phyloP scores from a whole-genome alignment of 2,113 vertebrate species.

The Glareola pratincola region DNA sequence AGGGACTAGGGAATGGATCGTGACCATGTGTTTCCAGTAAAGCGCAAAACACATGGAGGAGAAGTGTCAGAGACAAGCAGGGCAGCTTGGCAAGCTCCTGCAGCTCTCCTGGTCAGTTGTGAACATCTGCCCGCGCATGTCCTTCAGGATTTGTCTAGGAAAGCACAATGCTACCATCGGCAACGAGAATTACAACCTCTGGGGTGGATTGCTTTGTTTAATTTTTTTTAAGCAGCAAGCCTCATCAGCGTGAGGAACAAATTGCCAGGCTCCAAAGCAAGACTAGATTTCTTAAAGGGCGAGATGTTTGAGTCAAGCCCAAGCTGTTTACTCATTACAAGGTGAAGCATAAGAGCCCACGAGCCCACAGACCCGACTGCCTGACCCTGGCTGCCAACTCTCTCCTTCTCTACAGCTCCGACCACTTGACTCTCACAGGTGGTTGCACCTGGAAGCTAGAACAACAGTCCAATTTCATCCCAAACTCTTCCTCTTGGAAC shows the following conservation, averaged over 20 bases:
- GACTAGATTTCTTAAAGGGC: not conserved
- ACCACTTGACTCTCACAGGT: not conserved
- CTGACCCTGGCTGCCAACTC: not conserved
- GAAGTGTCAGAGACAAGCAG: not conserved
- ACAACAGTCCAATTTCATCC: not conserved
- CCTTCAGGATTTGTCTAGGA: not conserved
- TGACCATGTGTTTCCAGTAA: not conserved
- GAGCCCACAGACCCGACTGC: not conserved
- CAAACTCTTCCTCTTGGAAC: not conserved
- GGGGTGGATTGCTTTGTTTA: rapidly evolving
- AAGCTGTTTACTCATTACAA: not conserved
- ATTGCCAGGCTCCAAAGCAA: not conserved
- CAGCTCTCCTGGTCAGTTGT: not conserved
- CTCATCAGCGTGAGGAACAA: not conserved
- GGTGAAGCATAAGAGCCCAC: not conserved
- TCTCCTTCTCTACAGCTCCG: not conserved
- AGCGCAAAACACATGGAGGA: not conserved
- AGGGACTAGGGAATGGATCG: not conserved
- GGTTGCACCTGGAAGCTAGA: not conserved
- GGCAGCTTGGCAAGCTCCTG: not conserved
- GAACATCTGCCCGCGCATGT: not conserved
- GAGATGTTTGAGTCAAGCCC: not conserved
- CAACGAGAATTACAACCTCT: not conserved
- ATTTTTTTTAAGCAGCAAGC: not conserved
- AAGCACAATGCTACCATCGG: not conserved